A percentile compares a stretch with the other conserved stretches of the same genome.
Conservation (phyloP, 2,888 invertebrate species). For the Drosophila pegasa region DNA sequence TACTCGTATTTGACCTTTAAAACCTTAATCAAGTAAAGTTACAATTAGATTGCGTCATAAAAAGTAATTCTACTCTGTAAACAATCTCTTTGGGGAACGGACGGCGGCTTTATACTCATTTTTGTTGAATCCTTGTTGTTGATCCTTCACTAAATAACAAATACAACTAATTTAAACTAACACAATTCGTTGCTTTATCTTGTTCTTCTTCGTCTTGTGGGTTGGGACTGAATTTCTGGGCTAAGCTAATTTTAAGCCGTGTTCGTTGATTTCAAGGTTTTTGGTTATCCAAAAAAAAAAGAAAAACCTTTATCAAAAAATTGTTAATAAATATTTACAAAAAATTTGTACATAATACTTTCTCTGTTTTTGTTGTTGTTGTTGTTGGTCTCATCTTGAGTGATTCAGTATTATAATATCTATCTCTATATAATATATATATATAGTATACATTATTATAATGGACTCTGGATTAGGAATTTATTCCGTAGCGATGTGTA, state of each 20-base stretch:
- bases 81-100: conserved; percentile 59
- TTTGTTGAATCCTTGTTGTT: conserved; percentile 36
- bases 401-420: conserved; percentile 25
- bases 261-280: conserved; percentile 53
- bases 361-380: background rate
- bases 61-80: conserved; percentile 58
- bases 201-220: conserved; percentile 19
- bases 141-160: conserved; percentile 30
- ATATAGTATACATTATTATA: conserved; percentile 2
- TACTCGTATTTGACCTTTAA: conserved; percentile 50
- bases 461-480: conserved; percentile 45
- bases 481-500: conserved; percentile 15
- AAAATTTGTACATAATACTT: conserved; percentile 27
- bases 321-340: conserved; percentile 40
- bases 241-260: conserved; percentile 18
- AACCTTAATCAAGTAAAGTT: conserved; percentile 45
- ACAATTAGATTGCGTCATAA: conserved; percentile 69
- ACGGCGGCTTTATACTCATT: conserved; percentile 47
- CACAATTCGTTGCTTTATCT: conserved; percentile 22
- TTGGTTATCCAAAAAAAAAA: conserved; percentile 46
- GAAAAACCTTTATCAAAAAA: conserved; percentile 63
- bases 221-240: background rate
- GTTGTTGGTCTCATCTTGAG: conserved; percentile 44
- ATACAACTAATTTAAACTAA: conserved; percentile 30
- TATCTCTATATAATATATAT: background rate